Evolutionary conservation across 2,113 vertebrate genomes (phyloP), one percentile per base, ranked within the genome.

Genomic region (Cepphus grylle): DNA sequence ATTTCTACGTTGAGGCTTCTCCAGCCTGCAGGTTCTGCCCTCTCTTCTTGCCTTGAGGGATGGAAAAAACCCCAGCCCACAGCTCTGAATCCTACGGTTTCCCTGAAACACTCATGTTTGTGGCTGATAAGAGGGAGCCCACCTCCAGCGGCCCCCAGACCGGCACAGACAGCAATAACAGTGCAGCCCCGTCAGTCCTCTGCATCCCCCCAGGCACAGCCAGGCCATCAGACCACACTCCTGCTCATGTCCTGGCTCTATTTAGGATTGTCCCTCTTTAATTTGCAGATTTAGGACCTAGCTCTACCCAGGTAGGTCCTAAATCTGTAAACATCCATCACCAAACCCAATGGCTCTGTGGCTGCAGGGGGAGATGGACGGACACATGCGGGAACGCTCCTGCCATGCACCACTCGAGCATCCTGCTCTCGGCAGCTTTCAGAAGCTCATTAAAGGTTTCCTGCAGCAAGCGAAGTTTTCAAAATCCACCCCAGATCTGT

Each of bases 331-430:
- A 36, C n/a, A 62, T 6, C 52, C 62, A 21, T 45, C 62, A 12
- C 9, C 43, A 59, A 77, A 38, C 6, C 36, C 59, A 42, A 22
- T 3, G 9, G 18, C 12, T 22, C 42, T 10, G 65, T 0, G 2
- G 47, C 67, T 30, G 63, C 55, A 27, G 4, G 21, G 38, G 47
- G 15, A 45, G 66, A 36, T 19, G 50, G 45, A n/a, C 1, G 1
- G 52, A 76, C 61, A 34, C 1, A 4, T 0, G 25, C 0, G 1
- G 62, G 52, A 63, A 34, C 1, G 5, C 10, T 50, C n/a, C 42
- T 45, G 61, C 18, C 70, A 12, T 0, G 7, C 63, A 34, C 29
- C 25, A 5, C 52, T 18, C 2, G 0, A 38, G 49, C 66, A 66
- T 71, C 42, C 81, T 50, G 49, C 76, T 66, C 61, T 34, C 43